phyloP scores from a whole-genome alignment of 2,888 invertebrate genomes.

The Heteromyza rotundicornis region DNA sequence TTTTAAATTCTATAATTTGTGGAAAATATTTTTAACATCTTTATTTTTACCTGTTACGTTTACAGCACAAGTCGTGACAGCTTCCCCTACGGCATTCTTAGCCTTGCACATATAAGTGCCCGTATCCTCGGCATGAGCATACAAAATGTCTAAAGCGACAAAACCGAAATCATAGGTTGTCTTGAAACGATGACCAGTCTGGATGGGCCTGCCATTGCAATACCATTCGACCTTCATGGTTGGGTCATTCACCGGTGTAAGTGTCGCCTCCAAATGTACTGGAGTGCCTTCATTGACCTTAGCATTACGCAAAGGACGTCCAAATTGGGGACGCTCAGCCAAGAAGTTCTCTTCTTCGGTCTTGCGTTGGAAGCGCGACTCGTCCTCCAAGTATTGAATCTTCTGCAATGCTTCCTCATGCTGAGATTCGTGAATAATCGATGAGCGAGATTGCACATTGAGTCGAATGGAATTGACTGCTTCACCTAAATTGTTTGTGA shows the following conservation, averaged over 20 bases:
- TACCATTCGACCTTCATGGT: conserved; percentile 99
- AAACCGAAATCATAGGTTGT: conserved; percentile 97
- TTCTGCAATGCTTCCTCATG: conserved; percentile 92
- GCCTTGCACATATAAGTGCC: conserved; percentile 98
- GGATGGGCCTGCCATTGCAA: conserved; percentile 91
- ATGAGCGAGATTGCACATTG: conserved; percentile 81
- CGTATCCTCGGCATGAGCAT: conserved; percentile 95
- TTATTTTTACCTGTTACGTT: conserved; percentile 77
- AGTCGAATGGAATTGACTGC: conserved; percentile 82
- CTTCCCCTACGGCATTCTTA: conserved; percentile 93
- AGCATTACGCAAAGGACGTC: conserved; percentile 84
- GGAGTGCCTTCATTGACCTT: conserved; percentile 85
- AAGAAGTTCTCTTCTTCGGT: conserved; percentile 76
- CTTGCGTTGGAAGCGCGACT: conserved; percentile 76
- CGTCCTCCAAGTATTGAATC: conserved; percentile 90
- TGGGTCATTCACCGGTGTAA: conserved; percentile 97
- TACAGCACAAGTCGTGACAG: conserved; percentile 89
- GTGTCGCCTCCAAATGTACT: conserved; percentile 91
- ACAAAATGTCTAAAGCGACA: conserved; percentile 94
- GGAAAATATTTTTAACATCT: not conserved
- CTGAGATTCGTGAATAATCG: conserved; percentile 87
- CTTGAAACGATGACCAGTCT: conserved; percentile 93
- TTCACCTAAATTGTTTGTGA: conserved; percentile 84
- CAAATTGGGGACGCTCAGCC: conserved; percentile 88
- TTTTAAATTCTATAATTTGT: not conserved